These are phyloP conservation scores for Pinna nobilis DNA, from an alignment of 1,140 invertebrate genomes.

Conservation along the genomic window DNA sequence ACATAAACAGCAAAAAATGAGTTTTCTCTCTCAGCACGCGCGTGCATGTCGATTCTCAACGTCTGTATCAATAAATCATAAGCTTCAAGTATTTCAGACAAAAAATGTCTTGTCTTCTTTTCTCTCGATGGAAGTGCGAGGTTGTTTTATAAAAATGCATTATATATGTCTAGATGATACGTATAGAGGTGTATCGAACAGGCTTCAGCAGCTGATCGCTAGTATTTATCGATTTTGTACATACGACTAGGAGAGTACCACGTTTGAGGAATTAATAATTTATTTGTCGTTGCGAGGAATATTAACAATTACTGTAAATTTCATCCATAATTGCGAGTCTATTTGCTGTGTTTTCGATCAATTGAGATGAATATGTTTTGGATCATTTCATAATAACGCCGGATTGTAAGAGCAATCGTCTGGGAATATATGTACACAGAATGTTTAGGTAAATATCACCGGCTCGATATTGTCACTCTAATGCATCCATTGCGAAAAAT, in stretches of 20 bases:
- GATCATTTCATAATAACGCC: background rate
- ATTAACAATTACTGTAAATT: constrained; percentile 30
- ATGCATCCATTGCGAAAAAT: background rate
- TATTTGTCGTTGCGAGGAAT: constrained; percentile 38
- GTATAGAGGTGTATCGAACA: background rate
- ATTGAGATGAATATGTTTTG: constrained; percentile 12
- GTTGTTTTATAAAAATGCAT: background rate
- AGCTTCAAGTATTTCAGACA: too few species aligned
- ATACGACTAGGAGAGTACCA: constrained; percentile 3
- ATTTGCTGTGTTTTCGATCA: constrained; percentile 20
- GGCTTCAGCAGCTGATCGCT: constrained; percentile 14
- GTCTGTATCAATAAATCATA: too few species aligned
- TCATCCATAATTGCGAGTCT: constrained; percentile 18
- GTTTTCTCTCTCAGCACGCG: too few species aligned
- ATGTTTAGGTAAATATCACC: constrained; percentile 14
- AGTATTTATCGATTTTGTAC: constrained; percentile 22
- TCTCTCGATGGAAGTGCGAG: background rate
- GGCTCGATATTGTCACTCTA: background rate
- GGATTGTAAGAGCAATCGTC: background rate
- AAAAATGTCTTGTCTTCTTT: too few species aligned
- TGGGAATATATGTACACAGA: background rate
- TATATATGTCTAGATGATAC: background rate
- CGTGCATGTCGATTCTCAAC: too few species aligned
- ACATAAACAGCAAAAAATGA: too few species aligned
- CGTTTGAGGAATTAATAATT: constrained; percentile 39